These are phyloP conservation scores for Steinernema hermaphroditum DNA, from an alignment of 2,888 invertebrate species.

Conservation along the genomic window DNA sequence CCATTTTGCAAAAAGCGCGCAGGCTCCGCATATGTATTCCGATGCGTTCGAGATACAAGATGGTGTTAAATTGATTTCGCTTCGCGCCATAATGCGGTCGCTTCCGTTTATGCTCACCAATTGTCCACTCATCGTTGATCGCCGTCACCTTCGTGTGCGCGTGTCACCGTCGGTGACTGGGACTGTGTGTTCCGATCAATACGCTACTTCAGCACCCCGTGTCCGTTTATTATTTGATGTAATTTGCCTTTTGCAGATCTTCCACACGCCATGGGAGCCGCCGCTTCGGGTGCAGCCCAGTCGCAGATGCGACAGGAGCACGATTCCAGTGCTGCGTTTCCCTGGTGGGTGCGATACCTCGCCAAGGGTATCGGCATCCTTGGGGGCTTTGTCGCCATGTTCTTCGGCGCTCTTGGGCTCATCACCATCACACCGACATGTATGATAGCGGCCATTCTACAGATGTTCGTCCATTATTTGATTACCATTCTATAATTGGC, in stretches of 20 bases:
- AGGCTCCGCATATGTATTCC: background rate
- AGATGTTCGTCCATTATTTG: slow-evolving; percentile 51
- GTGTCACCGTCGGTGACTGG: slow-evolving; percentile 6
- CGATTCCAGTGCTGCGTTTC: slow-evolving; percentile 61
- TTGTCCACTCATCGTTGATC: background rate
- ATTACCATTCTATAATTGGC: background rate
- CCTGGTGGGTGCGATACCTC: slow-evolving; percentile 62
- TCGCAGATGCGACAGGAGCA: slow-evolving; percentile 64
- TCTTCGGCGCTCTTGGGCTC: slow-evolving; percentile 62
- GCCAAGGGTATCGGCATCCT: slow-evolving; percentile 65
- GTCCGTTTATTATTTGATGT: slow-evolving; percentile 1
- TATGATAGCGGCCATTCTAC: slow-evolving; percentile 62
- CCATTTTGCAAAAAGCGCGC: background rate
- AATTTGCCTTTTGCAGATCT: too few species aligned
- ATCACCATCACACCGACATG: slow-evolving; percentile 58
- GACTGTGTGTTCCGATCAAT: background rate
- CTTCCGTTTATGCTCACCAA: background rate
- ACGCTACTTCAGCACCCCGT: background rate
- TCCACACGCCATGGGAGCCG: slow-evolving; percentile 50
- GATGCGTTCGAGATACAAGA: background rate
- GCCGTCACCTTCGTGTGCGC: background rate
- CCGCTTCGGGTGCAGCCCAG: slow-evolving; percentile 54
- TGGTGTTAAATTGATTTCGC: background rate
- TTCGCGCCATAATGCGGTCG: background rate
- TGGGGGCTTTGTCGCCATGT: slow-evolving; percentile 64